Base-by-base conservation (phyloP, 2,797 vertebrate species). In the Esox lucius region DNA sequence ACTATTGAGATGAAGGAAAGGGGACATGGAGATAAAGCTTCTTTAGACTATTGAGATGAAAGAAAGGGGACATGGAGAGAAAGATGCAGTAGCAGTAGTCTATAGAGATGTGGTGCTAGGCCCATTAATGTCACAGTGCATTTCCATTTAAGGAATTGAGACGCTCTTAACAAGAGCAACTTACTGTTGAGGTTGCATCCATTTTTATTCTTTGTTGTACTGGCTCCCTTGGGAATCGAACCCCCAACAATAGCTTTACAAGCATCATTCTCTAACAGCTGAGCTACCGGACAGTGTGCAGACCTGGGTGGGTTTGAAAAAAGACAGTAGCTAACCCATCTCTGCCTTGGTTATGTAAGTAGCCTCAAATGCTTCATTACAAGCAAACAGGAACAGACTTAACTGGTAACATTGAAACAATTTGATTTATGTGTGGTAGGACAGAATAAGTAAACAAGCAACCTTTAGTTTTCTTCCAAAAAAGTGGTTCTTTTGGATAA, bases 381-480 rank as follows among this genome's bases (percentile, higher is more conserved):
- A 9, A 22, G 49, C 69, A 70, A 46, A 65, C 65, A 70, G 77
- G 75, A 33, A 65, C 65, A 67, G 59, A 81, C 39, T 22, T 75
- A 76, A 61, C 75, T 26, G 64, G 67, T 80, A 81, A 76, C 22
- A 67, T 61, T 79, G 79, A 83, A 85, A 84, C 80, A 87, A 85
- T 82, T 72, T 83, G 70, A 82, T 86, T 79, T 9, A 31, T 74
- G 78, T 76, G 83, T 85, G 83, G 75, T 81, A 67, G 72, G 75
- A 78, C 81, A 74, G 73, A 78, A 68, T 69, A 78, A 70, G 70
- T 84, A 87, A 88, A 86, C 71, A 48, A 2, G 17, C 66, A 64
- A 78, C 83, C 78, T 81, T 86, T 90, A 24, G 67, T 62, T 51
- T 86, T 86, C 84, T 83, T 80, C 12, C 61, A 75, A 80, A 74